A percentile compares a stretch with the other conserved stretches of the same genome.
phyloP scores from a whole-genome alignment of 2,888 invertebrate species.

The Linnaemya tessellans region DNA sequence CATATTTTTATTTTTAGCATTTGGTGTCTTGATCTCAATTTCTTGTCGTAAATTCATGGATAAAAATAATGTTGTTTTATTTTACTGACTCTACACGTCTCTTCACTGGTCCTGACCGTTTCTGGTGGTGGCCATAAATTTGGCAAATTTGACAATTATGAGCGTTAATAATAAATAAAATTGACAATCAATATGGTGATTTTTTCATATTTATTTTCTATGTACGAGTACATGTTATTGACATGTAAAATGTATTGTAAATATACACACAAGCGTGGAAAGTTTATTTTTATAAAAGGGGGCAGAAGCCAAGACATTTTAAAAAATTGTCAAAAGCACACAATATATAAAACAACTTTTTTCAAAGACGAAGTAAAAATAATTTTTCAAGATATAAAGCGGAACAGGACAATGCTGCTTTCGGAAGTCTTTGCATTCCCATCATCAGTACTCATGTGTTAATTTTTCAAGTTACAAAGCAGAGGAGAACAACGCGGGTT shows the following conservation, averaged over 20 bases:
- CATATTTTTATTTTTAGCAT: slow-evolving; percentile 26
- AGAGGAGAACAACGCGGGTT: no score
- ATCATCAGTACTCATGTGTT: no score
- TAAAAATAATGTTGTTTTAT: slow-evolving; percentile 63
- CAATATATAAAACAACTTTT: no score
- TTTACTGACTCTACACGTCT: slow-evolving; percentile 7
- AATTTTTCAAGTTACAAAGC: no score
- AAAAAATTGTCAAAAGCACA: no score
- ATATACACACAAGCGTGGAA: not conserved
- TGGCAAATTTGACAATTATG: slow-evolving; percentile 83
- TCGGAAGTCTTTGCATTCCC: no score
- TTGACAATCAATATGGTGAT: slow-evolving; percentile 80
- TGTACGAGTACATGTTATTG: not conserved
- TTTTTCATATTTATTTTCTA: slow-evolving; percentile 45
- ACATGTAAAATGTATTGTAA: slow-evolving; percentile 20
- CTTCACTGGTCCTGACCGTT: slow-evolving; percentile 1
- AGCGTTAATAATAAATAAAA: slow-evolving; percentile 83
- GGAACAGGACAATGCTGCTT: no score
- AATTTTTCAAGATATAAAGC: no score
- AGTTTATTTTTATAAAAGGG: not conserved
- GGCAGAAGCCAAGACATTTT: not conserved
- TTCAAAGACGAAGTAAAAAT: no score
- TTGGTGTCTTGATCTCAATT: slow-evolving; percentile 69
- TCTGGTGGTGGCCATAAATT: slow-evolving; percentile 77
- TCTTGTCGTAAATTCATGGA: slow-evolving; percentile 68